Evolutionary conservation across 2,888 invertebrate genomes (phyloP).

Genomic region (Philereme transversata): DNA sequence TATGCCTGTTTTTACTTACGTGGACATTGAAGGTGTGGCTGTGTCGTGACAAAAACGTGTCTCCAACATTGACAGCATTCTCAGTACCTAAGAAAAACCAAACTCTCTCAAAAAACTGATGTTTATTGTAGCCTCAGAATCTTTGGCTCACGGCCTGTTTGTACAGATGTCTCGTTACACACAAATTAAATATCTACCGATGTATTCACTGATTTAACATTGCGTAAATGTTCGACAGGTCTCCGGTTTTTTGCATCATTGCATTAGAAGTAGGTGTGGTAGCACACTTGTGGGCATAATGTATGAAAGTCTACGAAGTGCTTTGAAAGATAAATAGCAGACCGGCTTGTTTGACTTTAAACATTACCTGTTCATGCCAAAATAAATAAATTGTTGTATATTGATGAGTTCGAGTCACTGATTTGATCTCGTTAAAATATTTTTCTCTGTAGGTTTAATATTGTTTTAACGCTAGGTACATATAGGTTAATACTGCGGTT

Average conservation of each 20-base stretch:
- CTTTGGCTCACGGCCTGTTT: constrained; percentile 60
- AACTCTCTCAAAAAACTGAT: constrained; percentile 37
- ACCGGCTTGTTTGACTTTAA: constrained; percentile 24
- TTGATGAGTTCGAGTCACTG: neutral
- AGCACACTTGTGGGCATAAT: constrained; percentile 16
- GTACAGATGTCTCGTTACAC: constrained; percentile 64
- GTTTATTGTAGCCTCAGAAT: constrained; percentile 52
- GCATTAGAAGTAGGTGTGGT: constrained; percentile 37
- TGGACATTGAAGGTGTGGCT: too few species aligned
- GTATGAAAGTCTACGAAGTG: constrained; percentile 26
- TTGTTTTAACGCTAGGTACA: too few species aligned
- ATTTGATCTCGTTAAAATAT: too few species aligned
- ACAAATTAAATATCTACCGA: constrained; percentile 57
- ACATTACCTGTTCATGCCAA: constrained; percentile 11
- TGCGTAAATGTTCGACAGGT: constrained; percentile 51
- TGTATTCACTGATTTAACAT: constrained; percentile 50
- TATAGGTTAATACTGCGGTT: too few species aligned
- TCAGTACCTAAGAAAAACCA: neutral
- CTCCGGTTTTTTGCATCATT: constrained; percentile 47
- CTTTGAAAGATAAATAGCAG: constrained; percentile 29
- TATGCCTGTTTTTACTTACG: too few species aligned
- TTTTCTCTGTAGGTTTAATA: too few species aligned
- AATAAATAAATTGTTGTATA: constrained; percentile 4
- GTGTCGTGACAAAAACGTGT: too few species aligned
- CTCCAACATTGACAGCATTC: neutral